Evolutionary conservation across 2,888 invertebrate genomes (phyloP), one percentile per base, ranked within the genome.

Genomic region (Parelbella ahira): DNA sequence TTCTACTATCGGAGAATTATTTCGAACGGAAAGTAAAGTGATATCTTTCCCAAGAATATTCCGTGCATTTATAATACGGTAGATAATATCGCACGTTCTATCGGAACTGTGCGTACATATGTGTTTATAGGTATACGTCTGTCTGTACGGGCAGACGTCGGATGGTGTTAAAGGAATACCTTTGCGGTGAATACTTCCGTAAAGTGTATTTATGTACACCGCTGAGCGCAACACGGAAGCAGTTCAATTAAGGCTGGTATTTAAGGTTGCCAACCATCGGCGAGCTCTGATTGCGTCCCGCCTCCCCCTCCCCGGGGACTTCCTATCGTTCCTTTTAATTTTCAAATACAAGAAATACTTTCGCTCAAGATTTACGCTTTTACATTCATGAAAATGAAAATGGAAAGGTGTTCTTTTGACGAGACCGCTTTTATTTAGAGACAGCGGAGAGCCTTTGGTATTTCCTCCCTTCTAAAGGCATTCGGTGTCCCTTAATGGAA

Each of bases 201-300:
- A 65, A 61, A 73, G 68, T 69, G 69, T 82, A 81, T 83, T 82
- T 82, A 80, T 78, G 75, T 78, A 77, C 71, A 67, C 54, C 60
- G 62, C 58, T 46, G 60, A 62, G 68, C 46, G 50, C 37, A 44
- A 68, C 65, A 74, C 81, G 82, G 82, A 80, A 82, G 80, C 78
- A 66, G 82, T 84, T 81, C 86, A 86, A 87, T 87, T 87, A 87
- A 82, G 79, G 71, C 70, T 82, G 84, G 84, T 81, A 87, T 87
- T 87, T 86, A 86, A 86, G 82, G 83, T 75, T 79, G 69, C 76
- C 69, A 71, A 74, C 79, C 68, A 69, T 69, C 70, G 77, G 73
- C 72, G 70, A 73, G 68, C 78, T 69, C 78, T 82, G 86, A 86
- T 87, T 86, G 82, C 78, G 63, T 60, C 68, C 56, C 64, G 57